phyloP scores from a whole-genome alignment of 92 coral and sea anemone species.

The Palythoa grandis region DNA sequence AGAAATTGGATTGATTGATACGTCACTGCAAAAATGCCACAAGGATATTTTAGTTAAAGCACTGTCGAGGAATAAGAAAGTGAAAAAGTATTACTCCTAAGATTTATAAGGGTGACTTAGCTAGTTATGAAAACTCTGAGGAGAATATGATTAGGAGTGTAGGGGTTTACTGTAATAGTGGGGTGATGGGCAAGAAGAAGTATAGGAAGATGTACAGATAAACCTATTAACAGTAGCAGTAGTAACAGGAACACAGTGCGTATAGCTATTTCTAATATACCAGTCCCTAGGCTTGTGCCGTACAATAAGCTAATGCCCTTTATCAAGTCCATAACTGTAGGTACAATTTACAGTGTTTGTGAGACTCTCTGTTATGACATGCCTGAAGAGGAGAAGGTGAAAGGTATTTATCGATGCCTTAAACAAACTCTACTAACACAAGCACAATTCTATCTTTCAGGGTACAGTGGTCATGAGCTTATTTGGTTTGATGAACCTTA shows the following conservation, averaged over 20 bases:
- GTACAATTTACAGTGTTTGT: slow-evolving; percentile 16
- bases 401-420: slow-evolving; percentile 1
- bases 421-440: slow-evolving; percentile 1
- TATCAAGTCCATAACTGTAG: neutral
- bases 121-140: slow-evolving; percentile 37
- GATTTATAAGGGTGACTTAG: slow-evolving; percentile 8
- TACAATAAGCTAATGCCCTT: neutral
- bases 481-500: neutral
- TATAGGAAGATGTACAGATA: slow-evolving; percentile 50
- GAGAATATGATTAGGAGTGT: slow-evolving; percentile 65
- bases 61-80: neutral
- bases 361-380: neutral
- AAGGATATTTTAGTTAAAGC: neutral
- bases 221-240: neutral
- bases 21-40: slow-evolving; percentile 30
- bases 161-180: slow-evolving; percentile 62
- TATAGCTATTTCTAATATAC: slow-evolving; percentile 32
- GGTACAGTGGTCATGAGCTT: slow-evolving; percentile 11
- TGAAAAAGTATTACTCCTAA: neutral
- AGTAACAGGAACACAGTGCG: slow-evolving; percentile 11
- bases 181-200: slow-evolving; percentile 60
- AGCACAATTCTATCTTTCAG: slow-evolving; percentile 1
- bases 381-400: neutral
- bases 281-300: slow-evolving; percentile 51
- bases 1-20: slow-evolving; percentile 57